phyloP scores from a whole-genome alignment of 2,888 invertebrate genomes.

The Bugula neritina region DNA sequence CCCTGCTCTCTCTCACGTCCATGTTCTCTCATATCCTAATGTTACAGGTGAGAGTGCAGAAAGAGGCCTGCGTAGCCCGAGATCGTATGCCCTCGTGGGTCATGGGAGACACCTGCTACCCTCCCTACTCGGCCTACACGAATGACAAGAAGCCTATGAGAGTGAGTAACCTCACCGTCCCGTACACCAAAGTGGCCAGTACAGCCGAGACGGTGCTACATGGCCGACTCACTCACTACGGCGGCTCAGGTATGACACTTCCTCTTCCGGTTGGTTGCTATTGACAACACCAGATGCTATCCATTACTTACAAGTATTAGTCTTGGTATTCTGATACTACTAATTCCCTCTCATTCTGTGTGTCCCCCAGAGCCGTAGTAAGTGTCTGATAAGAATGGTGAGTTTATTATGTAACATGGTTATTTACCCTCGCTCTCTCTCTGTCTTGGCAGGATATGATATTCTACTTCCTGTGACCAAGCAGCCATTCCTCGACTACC shows the following conservation, averaged over 20 bases:
- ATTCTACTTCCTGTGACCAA: conserved; percentile 29
- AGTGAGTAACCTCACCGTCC: background rate
- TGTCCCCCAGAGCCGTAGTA: no score
- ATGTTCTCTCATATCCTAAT: no score
- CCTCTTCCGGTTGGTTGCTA: no score
- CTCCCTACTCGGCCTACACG: conserved; percentile 14
- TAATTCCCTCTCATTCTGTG: no score
- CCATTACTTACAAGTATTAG: no score
- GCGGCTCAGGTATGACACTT: background rate
- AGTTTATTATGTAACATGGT: no score
- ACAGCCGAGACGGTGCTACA: background rate
- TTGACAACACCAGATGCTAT: no score
- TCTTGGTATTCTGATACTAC: no score
- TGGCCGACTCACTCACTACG: background rate
- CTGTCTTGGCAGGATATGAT: conserved; percentile 16
- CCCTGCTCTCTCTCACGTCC: no score
- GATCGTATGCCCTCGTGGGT: conserved; percentile 6
- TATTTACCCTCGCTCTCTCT: no score
- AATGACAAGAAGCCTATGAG: background rate
- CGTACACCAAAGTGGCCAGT: background rate
- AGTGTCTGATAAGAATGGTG: no score
- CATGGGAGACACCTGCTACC: conserved; percentile 11
- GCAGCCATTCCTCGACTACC: conserved; percentile 35
- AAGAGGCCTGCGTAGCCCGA: conserved; percentile 7
- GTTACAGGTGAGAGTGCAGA: conserved; percentile 13